These are phyloP conservation scores for Equus quagga DNA, from an alignment of 2,113 vertebrate genomes.

Conservation along the genomic window DNA sequence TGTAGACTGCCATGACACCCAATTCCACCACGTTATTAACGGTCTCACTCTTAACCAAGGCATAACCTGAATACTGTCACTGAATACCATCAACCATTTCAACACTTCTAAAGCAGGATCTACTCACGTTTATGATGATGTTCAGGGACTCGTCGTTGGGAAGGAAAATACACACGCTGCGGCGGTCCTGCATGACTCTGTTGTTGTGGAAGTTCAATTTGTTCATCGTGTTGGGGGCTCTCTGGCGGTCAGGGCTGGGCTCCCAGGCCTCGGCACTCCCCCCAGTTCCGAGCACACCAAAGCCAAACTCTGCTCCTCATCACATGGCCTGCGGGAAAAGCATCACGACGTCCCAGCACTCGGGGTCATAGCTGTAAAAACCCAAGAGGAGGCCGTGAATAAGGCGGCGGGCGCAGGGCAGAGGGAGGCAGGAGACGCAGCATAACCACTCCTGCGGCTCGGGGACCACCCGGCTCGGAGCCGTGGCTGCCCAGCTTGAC, in stretches of 20 bases:
- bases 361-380: constrained; percentile 79
- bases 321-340: constrained; percentile 43
- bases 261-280: constrained; percentile 76
- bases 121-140: constrained; percentile 97
- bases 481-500: rapidly evolving
- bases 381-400: background rate
- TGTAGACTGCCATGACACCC: background rate
- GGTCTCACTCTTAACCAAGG: background rate
- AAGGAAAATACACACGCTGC: constrained; percentile 98
- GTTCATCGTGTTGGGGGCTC: constrained; percentile 94
- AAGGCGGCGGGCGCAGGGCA: rapidly evolving
- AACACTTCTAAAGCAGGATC: background rate
- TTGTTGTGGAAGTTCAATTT: constrained; percentile 98
- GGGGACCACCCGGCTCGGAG: background rate
- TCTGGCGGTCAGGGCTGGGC: constrained; percentile 81
- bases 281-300: constrained; percentile 65
- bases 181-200: constrained; percentile 99
- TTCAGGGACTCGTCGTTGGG: constrained; percentile 98
- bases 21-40: background rate
- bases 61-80: background rate
- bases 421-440: background rate
- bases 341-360: background rate
- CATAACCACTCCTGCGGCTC: background rate
- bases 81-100: too few relatives aligned
- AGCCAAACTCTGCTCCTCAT: constrained; percentile 68